Conservation (phyloP, 2,888 invertebrate genomes). For the Dolomedes plantarius region DNA sequence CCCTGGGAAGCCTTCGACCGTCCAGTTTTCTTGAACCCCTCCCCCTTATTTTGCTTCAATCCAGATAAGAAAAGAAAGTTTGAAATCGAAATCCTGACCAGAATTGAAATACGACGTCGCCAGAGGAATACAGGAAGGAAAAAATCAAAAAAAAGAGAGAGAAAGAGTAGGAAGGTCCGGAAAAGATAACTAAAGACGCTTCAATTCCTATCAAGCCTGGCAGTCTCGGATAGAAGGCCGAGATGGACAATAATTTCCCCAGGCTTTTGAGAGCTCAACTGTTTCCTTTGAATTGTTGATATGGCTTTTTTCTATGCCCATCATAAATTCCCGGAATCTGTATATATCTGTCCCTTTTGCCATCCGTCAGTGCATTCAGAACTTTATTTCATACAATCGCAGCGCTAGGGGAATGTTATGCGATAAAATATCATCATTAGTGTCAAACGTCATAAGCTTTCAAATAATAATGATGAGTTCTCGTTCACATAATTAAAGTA, state of each 20-base stretch:
- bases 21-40: constrained; percentile 18
- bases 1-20: constrained; percentile 33
- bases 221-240: constrained; percentile 8
- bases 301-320: constrained; percentile 54
- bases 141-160: constrained; percentile 28
- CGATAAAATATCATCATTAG: not conserved
- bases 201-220: constrained; percentile 40
- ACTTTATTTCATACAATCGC: constrained; percentile 50
- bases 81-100: constrained; percentile 69
- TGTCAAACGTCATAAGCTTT: not conserved
- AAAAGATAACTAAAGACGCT: constrained; percentile 63
- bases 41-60: constrained; percentile 45
- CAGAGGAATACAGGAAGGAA: constrained; percentile 56
- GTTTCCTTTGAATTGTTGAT: constrained; percentile 50
- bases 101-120: constrained; percentile 71
- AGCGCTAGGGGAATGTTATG: constrained; percentile 5
- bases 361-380: constrained; percentile 62
- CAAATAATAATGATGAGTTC: not conserved
- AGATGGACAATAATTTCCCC: constrained; percentile 57
- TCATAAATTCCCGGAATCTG: constrained; percentile 55
- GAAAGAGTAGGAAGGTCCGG: constrained; percentile 16
- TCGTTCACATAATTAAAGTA: no score
- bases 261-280: constrained; percentile 52
- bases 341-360: constrained; percentile 54
- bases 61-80: constrained; percentile 63